Conservation (phyloP, 2,888 invertebrate genomes). For the Hemaris fuciformis region DNA sequence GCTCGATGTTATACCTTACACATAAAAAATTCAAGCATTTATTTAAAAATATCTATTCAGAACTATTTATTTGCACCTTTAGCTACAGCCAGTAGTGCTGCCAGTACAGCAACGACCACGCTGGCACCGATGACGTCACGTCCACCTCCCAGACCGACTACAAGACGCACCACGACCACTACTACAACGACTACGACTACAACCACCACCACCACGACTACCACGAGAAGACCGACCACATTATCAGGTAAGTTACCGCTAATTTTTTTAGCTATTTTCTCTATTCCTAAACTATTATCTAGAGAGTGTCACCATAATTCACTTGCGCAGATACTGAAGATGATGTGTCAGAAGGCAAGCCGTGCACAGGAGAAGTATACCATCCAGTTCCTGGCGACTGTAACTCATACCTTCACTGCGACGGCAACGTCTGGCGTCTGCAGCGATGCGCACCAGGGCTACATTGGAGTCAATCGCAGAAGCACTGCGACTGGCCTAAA, state of each 20-base stretch:
- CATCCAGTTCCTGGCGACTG: conserved; percentile 85
- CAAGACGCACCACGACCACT: conserved; percentile 42
- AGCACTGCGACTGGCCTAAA: conserved; percentile 91
- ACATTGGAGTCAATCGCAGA: conserved; percentile 88
- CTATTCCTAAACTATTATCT: neutral
- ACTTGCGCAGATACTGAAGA: conserved; percentile 23
- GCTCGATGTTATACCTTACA: no score
- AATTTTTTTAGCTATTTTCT: neutral
- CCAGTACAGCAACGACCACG: conserved; percentile 62
- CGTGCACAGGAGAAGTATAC: conserved; percentile 67
- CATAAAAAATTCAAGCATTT: no score
- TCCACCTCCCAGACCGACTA: conserved; percentile 61
- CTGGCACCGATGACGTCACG: conserved; percentile 68
- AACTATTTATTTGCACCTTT: neutral
- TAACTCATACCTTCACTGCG: conserved; percentile 88
- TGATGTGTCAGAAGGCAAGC: conserved; percentile 41
- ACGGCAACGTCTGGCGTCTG: conserved; percentile 84
- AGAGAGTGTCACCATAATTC: neutral
- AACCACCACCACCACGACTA: conserved; percentile 47
- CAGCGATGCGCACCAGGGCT: conserved; percentile 90
- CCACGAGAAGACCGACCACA: conserved; percentile 39
- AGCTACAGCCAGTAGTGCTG: conserved; percentile 48
- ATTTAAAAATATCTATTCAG: neutral
- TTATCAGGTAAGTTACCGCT: conserved; percentile 15
- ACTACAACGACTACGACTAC: conserved; percentile 41